A percentile compares a stretch with the other conserved stretches of the same genome.
phyloP scores from a whole-genome alignment of 2,888 invertebrate species.

The Galerucella pusilla region DNA sequence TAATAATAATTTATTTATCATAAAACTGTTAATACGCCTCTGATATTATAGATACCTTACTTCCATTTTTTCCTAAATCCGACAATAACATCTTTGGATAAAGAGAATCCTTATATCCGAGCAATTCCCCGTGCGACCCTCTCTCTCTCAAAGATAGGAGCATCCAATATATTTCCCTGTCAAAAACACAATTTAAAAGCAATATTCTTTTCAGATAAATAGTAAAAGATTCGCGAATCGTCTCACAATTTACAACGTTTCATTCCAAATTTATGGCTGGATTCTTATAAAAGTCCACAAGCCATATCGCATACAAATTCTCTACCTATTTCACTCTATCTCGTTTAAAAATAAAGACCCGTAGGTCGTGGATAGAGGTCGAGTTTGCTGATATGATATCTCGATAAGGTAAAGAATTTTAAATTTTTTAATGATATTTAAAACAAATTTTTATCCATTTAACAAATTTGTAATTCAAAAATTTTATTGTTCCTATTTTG shows the following conservation, averaged over 20 bases:
- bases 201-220: conserved; percentile 42
- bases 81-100: conserved; percentile 16
- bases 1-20: neutral
- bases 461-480: conserved; percentile 64
- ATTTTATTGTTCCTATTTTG: conserved; percentile 63
- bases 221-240: conserved; percentile 54
- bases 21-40: neutral
- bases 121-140: conserved; percentile 18
- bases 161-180: conserved; percentile 41
- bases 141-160: conserved; percentile 31
- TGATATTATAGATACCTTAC: neutral
- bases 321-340: conserved; percentile 11
- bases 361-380: conserved; percentile 51
- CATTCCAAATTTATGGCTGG: conserved; percentile 62
- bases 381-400: conserved; percentile 55
- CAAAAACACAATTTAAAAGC: conserved; percentile 50
- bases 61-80: conserved; percentile 13
- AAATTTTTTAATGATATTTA: conserved; percentile 62
- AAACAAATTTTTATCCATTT: conserved; percentile 61
- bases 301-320: conserved; percentile 22
- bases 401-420: conserved; percentile 61
- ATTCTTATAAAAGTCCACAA: conserved; percentile 50
- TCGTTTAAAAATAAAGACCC: conserved; percentile 42
- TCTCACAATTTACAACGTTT: conserved; percentile 64
- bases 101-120: conserved; percentile 15